These are phyloP conservation scores for Epistrophella euchroma DNA, from an alignment of 2,888 invertebrate genomes.

Conservation along the genomic window DNA sequence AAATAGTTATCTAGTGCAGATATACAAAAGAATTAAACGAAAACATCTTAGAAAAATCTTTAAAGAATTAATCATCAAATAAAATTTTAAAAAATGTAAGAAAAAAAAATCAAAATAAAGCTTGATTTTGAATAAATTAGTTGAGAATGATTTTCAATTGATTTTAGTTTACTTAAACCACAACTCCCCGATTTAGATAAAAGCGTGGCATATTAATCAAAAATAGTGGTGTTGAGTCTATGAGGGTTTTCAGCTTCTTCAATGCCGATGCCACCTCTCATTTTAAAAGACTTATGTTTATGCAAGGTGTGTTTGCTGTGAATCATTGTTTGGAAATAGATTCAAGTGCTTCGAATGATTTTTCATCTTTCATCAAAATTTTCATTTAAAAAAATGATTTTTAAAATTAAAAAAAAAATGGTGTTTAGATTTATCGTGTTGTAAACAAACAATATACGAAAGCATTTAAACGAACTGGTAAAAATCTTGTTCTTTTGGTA, in stretches of 20 bases:
- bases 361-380: conserved; percentile 15
- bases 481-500: not conserved
- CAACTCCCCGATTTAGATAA: not conserved
- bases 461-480: not conserved
- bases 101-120: not conserved
- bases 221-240: not conserved
- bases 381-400: not conserved
- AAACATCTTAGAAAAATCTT: not conserved
- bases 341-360: conserved; percentile 6
- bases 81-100: not conserved
- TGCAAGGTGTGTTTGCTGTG: conserved; percentile 18
- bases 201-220: conserved; percentile 26
- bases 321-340: conserved; percentile 26
- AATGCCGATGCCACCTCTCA: not conserved
- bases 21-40: not conserved
- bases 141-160: conserved; percentile 1
- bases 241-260: not conserved
- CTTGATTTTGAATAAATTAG: conserved; percentile 14
- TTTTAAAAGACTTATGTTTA: not conserved
- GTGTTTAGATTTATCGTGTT: conserved; percentile 3
- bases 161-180: not conserved
- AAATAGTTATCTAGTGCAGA: not conserved
- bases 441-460: not conserved
- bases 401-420: not conserved
- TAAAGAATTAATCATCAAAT: not conserved